Percentiles rank a stretch among this genome's conserved stretches.
These are phyloP conservation scores for Apostichopus parvimensis DNA, from an alignment of 35 echinoderm and acorn worm species.

Conservation along the genomic window DNA sequence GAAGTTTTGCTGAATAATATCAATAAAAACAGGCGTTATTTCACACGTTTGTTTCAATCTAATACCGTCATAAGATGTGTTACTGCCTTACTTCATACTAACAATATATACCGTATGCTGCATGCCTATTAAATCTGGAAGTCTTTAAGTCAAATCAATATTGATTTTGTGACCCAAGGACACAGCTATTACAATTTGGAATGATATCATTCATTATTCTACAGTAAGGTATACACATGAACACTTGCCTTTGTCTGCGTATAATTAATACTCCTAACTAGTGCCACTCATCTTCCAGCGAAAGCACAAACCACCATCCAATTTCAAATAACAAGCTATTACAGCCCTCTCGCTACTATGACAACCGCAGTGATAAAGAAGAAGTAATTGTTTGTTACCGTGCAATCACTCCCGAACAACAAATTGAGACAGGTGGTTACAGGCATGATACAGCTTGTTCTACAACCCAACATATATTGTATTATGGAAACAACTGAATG, in stretches of 20 bases:
- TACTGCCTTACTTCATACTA: no score
- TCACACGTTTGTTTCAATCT: no score
- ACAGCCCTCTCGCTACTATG: background rate
- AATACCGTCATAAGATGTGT: no score
- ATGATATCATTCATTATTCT: background rate
- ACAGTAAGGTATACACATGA: background rate
- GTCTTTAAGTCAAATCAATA: background rate
- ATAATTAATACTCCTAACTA: background rate
- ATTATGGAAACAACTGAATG: no score
- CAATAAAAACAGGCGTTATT: no score
- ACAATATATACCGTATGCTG: background rate
- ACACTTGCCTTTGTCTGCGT: background rate
- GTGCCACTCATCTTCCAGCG: background rate
- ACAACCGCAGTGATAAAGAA: background rate
- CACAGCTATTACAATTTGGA: background rate
- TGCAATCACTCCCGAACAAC: background rate
- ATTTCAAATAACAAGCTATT: conserved; percentile 5
- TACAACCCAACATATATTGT: no score
- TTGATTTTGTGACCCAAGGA: background rate
- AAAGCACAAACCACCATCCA: background rate
- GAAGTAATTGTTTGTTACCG: conserved; percentile 8
- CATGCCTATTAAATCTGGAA: background rate
- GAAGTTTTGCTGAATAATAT: no score
- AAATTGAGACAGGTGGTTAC: background rate
- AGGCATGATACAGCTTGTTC: background rate